Base-by-base conservation (phyloP, 2,113 vertebrate species). In the Dryoscopus gambensis region DNA sequence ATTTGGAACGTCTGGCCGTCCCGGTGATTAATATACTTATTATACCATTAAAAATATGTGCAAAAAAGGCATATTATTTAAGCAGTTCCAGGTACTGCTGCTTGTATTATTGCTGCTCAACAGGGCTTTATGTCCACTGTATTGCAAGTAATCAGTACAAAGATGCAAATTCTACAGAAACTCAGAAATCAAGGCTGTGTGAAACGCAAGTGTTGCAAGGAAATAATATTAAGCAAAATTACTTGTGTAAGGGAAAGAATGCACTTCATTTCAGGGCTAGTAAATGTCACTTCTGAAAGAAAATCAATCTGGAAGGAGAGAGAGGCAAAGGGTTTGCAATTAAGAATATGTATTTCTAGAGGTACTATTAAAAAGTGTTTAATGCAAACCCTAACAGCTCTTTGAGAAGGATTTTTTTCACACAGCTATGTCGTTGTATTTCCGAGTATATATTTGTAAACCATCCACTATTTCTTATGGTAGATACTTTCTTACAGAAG, bases 161-260 rank as follows among this genome's bases (percentile, higher is more conserved):
- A 89, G 44, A 85, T 73, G 31, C 46, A 89, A 87, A 93, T 90
- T 74, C 55, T 74, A 76, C 33, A 77, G 75, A 74, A 88, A 69
- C 16, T 67, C 80, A 81, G 77, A 91, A 87, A 93, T 59, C 31
- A 91, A 88, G 67, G 23, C 11, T 2, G 37, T 68, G 52, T 46
- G 33, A 65, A 90, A 85, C n/a, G 33, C 7, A 30, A 40, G 33
- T 31, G 42, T 33, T 80, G 62, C 8, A 74, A 81, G 23, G 71
- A 74, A 90, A 91, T 49, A 50, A 63, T 74, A 86, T 67, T 40
- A 35, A 70, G 67, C n/a, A 81, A 37, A 91, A 86, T 84, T 70
- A 83, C 40, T 90, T 40, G 15, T 50, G 23, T 90, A 79, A 83
- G 24, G 30, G 42, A 89, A 95, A 76, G 31, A 70, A 80, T 42